A percentile compares a stretch with the other conserved stretches of the same genome.
These are phyloP conservation scores for Cecidostiba fungosa DNA, from an alignment of 2,888 invertebrate genomes.

Conservation along the genomic window DNA sequence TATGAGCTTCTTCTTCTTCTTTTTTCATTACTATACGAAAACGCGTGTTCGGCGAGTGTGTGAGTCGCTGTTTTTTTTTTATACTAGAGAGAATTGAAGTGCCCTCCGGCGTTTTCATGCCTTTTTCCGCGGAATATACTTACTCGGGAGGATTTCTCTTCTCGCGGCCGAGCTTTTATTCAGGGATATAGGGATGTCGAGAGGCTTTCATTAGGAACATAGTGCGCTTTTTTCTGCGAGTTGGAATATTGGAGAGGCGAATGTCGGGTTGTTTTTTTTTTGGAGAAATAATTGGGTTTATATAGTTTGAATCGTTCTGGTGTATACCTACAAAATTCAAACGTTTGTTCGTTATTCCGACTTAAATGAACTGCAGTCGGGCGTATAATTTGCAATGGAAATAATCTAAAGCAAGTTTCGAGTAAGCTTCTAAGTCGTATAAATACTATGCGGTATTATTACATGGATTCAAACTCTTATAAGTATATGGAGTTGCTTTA, in stretches of 20 bases:
- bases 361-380: too few species aligned
- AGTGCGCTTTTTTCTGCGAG: background rate
- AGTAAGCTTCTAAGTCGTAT: background rate
- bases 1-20: background rate
- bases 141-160: constrained; percentile 20
- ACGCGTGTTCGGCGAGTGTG: background rate
- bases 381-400: background rate
- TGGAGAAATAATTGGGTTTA: background rate
- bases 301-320: background rate
- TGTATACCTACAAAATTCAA: background rate
- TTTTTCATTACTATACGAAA: background rate
- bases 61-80: background rate
- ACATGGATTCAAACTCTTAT: background rate
- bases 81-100: constrained; percentile 10
- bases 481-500: background rate
- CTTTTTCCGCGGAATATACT: constrained; percentile 30
- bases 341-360: background rate
- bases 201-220: constrained; percentile 17
- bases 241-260: background rate
- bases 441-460: background rate
- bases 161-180: constrained; percentile 7
- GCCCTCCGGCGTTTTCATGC: constrained; percentile 30
- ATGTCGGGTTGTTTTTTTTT: background rate
- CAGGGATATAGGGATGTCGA: background rate
- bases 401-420: background rate